Evolutionary conservation across 2,797 vertebrate genomes (phyloP).

Genomic region (Gymnothorax javanicus): DNA sequence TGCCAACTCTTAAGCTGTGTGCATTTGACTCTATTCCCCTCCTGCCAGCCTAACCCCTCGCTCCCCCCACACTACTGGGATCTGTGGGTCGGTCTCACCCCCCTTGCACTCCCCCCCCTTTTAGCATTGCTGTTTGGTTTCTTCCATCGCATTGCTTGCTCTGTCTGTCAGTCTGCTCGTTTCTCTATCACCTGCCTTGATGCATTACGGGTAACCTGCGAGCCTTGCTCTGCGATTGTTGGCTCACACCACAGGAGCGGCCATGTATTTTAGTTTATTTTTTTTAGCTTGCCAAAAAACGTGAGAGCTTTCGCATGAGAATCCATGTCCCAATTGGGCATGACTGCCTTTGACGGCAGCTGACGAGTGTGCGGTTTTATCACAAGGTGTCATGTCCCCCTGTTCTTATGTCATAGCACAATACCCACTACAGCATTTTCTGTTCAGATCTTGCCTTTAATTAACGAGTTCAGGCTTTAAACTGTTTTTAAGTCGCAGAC

Average conservation of each 20-base stretch:
- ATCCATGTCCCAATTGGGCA: too few relatives aligned
- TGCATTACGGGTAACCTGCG: constrained; percentile 70
- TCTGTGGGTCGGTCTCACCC: constrained; percentile 51
- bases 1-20: constrained; percentile 48
- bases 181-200: constrained; percentile 57
- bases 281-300: background rate
- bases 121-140: background rate
- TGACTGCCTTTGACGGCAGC: too few relatives aligned
- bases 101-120: background rate
- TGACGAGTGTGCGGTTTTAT: background rate
- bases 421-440: too few relatives aligned
- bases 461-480: background rate
- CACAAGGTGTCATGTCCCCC: too few relatives aligned
- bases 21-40: constrained; percentile 60
- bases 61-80: background rate
- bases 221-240: constrained; percentile 76
- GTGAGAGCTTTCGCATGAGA: too few relatives aligned
- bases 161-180: constrained; percentile 55
- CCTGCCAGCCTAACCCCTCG: constrained; percentile 40
- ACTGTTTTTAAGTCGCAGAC: too few relatives aligned
- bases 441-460: background rate
- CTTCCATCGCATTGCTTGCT: constrained; percentile 53
- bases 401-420: too few relatives aligned
- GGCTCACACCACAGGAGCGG: constrained; percentile 49
- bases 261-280: background rate